Conservation (phyloP, 1,140 invertebrate genomes). For the Apis florea region DNA sequence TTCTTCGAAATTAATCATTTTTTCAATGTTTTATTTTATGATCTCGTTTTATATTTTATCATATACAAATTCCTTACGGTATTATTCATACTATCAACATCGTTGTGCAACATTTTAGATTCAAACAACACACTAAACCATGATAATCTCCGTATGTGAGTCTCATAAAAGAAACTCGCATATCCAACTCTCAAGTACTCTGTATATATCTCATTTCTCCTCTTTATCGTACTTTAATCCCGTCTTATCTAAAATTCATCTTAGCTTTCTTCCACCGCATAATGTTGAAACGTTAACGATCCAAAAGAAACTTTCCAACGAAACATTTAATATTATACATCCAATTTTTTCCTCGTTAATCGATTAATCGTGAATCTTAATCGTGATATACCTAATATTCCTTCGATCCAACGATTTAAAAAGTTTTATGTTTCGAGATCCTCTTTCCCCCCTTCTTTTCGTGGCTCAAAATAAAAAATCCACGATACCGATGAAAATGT, state of each 20-base stretch:
- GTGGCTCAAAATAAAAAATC: neutral
- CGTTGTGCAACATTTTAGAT: neutral
- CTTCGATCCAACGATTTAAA: neutral
- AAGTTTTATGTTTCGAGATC: neutral
- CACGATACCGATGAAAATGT: neutral
- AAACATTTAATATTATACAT: neutral
- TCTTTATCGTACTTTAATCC: slow-evolving; percentile 15
- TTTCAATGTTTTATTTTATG: neutral
- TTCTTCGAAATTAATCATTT: neutral
- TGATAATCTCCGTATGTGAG: neutral
- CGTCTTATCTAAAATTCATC: neutral
- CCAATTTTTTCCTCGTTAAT: neutral
- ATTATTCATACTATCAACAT: neutral
- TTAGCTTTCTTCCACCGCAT: neutral
- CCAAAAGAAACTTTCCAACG: neutral
- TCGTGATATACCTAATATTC: neutral
- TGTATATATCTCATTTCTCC: neutral
- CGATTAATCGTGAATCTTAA: neutral
- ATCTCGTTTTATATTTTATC: neutral
- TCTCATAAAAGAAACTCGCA: neutral
- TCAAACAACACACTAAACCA: neutral
- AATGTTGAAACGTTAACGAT: neutral
- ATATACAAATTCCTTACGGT: neutral
- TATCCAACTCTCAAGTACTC: neutral
- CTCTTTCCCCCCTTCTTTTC: too few relatives aligned